Evolutionary conservation across 2,797 vertebrate species (phyloP).

Genomic region (Heterohyrax brucei): DNA sequence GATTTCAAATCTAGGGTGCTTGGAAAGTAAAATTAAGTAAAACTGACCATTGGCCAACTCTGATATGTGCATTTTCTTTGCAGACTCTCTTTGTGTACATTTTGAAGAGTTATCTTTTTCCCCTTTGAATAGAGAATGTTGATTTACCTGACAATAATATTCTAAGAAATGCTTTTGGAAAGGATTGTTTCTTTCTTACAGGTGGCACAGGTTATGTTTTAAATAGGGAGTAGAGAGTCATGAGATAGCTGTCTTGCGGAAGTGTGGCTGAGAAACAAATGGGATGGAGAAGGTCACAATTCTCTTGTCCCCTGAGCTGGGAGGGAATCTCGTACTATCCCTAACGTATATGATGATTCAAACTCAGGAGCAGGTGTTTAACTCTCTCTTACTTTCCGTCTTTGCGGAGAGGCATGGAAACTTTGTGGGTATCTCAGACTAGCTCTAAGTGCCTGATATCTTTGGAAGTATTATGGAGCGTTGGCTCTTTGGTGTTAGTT

Average conservation of each 20-base stretch:
- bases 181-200: background rate
- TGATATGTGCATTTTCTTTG: background rate
- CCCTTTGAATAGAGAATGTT: background rate
- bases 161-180: background rate
- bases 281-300: rapidly evolving
- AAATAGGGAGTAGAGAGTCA: background rate
- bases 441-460: background rate
- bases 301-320: background rate
- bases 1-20: background rate
- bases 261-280: background rate
- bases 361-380: background rate
- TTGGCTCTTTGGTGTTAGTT: slow-evolving; percentile 22
- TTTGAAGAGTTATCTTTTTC: background rate
- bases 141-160: background rate
- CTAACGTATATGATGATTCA: background rate
- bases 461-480: background rate
- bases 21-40: background rate
- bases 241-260: too few species aligned
- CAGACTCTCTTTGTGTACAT: rapidly evolving
- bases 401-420: background rate
- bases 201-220: background rate
- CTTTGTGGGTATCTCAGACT: background rate
- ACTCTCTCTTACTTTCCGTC: background rate
- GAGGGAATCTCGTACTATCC: background rate
- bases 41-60: background rate